Conservation (phyloP, 2,888 invertebrate genomes). For the Sinohyriopsis cumingii region DNA sequence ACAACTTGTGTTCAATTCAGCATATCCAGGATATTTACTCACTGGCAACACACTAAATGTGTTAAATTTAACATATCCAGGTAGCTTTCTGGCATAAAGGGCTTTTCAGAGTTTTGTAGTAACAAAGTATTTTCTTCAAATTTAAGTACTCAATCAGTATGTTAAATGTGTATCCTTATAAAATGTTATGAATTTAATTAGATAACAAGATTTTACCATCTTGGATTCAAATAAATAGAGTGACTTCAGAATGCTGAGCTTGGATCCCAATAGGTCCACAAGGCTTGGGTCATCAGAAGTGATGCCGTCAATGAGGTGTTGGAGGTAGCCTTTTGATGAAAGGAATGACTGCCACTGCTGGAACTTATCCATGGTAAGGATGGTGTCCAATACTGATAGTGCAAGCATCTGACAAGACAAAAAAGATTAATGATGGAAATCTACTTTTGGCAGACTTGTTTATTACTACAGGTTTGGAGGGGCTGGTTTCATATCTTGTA, state of each 20-base stretch:
- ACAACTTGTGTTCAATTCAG: no score
- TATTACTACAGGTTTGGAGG: no score
- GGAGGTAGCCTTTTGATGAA: constrained; percentile 78
- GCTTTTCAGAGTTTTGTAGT: neutral
- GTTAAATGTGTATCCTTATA: neutral
- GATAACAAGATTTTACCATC: constrained; percentile 75
- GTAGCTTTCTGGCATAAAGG: neutral
- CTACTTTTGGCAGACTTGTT: neutral
- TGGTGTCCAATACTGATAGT: constrained; percentile 84
- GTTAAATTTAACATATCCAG: no score
- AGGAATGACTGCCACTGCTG: constrained; percentile 78
- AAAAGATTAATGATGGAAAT: neutral
- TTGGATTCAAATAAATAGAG: constrained; percentile 91
- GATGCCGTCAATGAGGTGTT: constrained; percentile 87
- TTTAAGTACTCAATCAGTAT: neutral
- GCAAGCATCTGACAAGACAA: constrained; percentile 80
- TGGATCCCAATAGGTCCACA: constrained; percentile 66
- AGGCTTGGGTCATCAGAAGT: constrained; percentile 77
- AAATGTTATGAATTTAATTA: neutral
- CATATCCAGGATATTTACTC: no score
- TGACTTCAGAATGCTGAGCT: constrained; percentile 77
- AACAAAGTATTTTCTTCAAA: neutral
- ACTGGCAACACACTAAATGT: no score
- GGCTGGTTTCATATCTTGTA: no score
- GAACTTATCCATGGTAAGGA: constrained; percentile 80